Conservation (phyloP, 2,113 vertebrate species). For the Amia ocellicauda region DNA sequence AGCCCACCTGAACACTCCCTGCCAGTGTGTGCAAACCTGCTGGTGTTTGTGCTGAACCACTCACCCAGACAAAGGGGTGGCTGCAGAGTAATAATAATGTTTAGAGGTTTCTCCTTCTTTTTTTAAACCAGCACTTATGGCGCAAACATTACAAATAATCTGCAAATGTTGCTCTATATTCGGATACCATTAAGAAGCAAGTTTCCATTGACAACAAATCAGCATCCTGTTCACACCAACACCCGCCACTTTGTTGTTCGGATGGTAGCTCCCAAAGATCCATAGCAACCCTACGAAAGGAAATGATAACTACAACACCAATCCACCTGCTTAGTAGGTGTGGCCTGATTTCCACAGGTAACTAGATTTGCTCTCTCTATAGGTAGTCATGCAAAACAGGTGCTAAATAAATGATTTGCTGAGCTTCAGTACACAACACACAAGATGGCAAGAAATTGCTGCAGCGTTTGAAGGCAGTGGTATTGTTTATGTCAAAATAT, state of each 20-base stretch:
- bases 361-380: conserved; percentile 22
- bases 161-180: too few relatives aligned
- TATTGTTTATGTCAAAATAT: too few relatives aligned
- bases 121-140: too few relatives aligned
- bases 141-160: too few relatives aligned
- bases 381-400: conserved; percentile 22
- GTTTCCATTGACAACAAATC: too few relatives aligned
- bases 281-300: conserved; percentile 50
- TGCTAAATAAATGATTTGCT: neutral
- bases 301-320: conserved; percentile 40
- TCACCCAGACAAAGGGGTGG: neutral
- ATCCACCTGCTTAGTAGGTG: conserved; percentile 55
- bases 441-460: neutral
- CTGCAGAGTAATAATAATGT: neutral
- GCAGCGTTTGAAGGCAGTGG: too few relatives aligned
- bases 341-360: conserved; percentile 40
- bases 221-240: neutral
- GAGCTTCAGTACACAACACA: neutral
- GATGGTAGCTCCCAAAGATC: conserved; percentile 63
- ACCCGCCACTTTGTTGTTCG: conserved; percentile 22
- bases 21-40: conserved; percentile 19
- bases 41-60: conserved; percentile 16
- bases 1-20: conserved; percentile 43
- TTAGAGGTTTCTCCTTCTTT: too few relatives aligned
- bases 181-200: too few relatives aligned